Base-by-base conservation (phyloP, 2,113 vertebrate genomes). In the Rhagologus leucostigma region DNA sequence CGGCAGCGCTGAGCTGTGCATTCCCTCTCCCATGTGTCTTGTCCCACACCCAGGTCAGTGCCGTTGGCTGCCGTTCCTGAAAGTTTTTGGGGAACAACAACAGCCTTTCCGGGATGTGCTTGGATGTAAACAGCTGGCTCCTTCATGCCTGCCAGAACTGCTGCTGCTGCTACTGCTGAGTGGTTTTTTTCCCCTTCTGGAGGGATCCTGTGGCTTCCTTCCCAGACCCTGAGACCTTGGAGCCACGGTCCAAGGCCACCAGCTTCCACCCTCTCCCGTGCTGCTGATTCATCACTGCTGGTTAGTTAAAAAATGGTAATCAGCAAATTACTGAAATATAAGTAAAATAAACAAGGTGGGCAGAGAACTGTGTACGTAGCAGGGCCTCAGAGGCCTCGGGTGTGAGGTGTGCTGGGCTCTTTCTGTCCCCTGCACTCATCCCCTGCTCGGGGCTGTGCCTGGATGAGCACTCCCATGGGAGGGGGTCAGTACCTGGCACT, bases 251-350 rank as follows among this genome's bases (percentile, higher is more conserved):
- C 89, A 95, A 96, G 93, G 96, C 94, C 91, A 21, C 89, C 8
- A 16, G 79, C 85, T 96, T 73, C 92, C 84, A 92, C 23, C 92
- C 57, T 87, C 68, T 90, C 84, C 68, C 47, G 17, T 47, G 86
- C 65, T 98, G 98, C 98, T 98, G 97, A 97, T 95, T 97, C 97
- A 97, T 96, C 96, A 94, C 50, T 92, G 89, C 79, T 85, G 96
- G 83, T 97, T 88, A 65, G 71, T 91, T 84, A 87, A 95, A 94
- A 95, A 90, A 67, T 44, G n/a, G 42, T 39, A 83, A 96, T 96
- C 96, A 96, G 96, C 96, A 94, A 67, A 93, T 95, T 93, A 76
- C 90, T 94, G 95, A 90, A 91, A 96, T 93, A 87, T 76, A 94
- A 96, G 90, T 91, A 90, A 93, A 93, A 93, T 93, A 94, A 96